Conservation (phyloP, 1,140 invertebrate species). For the Harpegnathos saltator region DNA sequence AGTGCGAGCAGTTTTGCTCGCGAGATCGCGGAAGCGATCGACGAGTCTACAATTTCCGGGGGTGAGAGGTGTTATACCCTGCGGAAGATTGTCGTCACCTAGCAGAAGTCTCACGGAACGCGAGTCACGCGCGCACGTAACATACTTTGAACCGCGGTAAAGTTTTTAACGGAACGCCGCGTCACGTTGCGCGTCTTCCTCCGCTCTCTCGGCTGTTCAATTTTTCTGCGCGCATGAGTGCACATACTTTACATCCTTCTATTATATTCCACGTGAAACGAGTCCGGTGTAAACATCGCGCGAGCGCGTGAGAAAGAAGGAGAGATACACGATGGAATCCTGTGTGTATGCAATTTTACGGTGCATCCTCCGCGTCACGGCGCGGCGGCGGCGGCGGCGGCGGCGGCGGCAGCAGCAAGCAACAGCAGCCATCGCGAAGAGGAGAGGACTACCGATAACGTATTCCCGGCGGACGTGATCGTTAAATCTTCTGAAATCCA, state of each 20-base stretch:
- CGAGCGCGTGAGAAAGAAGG: not conserved
- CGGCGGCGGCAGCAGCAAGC: no score
- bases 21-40: no score
- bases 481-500: slow-evolving; percentile 51
- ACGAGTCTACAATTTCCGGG: no score
- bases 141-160: not conserved
- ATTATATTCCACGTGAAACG: slow-evolving; percentile 15
- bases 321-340: slow-evolving; percentile 9
- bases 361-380: not conserved
- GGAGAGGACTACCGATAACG: slow-evolving; percentile 34
- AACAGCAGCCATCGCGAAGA: slow-evolving; percentile 14
- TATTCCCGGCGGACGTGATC: slow-evolving; percentile 48
- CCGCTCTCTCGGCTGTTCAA: not conserved
- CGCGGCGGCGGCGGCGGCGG: not conserved
- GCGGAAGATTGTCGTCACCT: no score
- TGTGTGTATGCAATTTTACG: slow-evolving; percentile 33
- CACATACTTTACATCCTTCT: slow-evolving; percentile 3
- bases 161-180: slow-evolving; percentile 6
- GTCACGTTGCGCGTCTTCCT: no score
- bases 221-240: slow-evolving; percentile 3
- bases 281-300: slow-evolving; percentile 32
- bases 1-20: no score
- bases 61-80: no score
- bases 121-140: not conserved
- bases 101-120: no score